Conservation (phyloP, 2,888 invertebrate species). For the Parnassius orleans region DNA sequence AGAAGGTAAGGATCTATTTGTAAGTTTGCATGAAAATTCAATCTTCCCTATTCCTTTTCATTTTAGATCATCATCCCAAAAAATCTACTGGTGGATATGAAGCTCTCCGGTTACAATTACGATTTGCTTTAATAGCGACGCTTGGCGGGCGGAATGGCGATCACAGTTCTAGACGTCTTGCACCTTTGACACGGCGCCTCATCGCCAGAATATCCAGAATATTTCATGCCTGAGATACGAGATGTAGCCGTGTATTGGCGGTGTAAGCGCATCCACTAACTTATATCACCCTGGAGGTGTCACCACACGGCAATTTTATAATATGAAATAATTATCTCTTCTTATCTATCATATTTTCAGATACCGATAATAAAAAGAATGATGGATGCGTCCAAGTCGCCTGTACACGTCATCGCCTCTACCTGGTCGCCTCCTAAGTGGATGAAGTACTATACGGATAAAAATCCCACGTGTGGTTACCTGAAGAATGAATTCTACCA, state of each 20-base stretch:
- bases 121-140: too few species aligned
- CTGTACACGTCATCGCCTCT: constrained; percentile 63
- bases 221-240: neutral
- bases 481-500: constrained; percentile 81
- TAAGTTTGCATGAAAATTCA: too few species aligned
- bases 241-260: neutral
- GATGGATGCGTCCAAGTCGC: constrained; percentile 45
- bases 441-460: constrained; percentile 76
- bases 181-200: neutral
- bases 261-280: too few species aligned
- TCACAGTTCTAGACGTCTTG: neutral
- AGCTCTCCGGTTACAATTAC: too few species aligned
- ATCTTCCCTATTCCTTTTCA: too few species aligned
- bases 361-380: constrained; percentile 71
- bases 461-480: constrained; percentile 59
- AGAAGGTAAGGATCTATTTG: too few species aligned
- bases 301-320: too few species aligned
- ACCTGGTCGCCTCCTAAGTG: constrained; percentile 83
- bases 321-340: too few species aligned
- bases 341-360: constrained; percentile 35
- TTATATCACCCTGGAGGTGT: too few species aligned
- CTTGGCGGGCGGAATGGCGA: neutral
- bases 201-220: neutral
- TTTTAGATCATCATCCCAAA: too few species aligned
- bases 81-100: too few species aligned